phyloP scores from a whole-genome alignment of 2,113 vertebrate genomes.

The Xiphophorus maculatus region DNA sequence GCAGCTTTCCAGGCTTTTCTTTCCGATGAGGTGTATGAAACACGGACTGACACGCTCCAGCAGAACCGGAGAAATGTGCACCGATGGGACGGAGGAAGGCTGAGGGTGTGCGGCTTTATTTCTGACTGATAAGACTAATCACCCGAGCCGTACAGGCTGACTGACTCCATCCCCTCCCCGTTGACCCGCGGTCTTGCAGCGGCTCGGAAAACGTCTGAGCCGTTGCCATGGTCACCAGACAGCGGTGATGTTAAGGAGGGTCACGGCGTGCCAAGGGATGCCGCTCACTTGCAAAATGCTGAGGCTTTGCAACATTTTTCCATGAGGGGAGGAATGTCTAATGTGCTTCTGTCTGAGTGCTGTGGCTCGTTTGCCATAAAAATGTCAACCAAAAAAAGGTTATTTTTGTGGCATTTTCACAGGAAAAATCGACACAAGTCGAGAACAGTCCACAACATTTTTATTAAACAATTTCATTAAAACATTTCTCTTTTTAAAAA shows the following conservation, averaged over 20 bases:
- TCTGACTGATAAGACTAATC: conserved; percentile 50
- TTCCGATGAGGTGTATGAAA: conserved; percentile 10
- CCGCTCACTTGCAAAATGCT: not conserved
- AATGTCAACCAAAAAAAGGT: no score
- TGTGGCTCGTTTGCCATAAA: no score
- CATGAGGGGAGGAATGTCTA: no score
- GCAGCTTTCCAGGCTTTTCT: not conserved
- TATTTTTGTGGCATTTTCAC: no score
- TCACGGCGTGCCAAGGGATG: conserved; percentile 9
- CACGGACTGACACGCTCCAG: not conserved
- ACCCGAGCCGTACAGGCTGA: conserved; percentile 33
- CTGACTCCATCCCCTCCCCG: conserved; percentile 16
- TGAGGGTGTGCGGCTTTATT: conserved; percentile 25
- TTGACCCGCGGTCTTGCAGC: not conserved
- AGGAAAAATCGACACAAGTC: no score
- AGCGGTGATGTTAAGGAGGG: not conserved
- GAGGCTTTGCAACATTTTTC: no score
- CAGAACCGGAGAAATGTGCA: conserved; percentile 1
- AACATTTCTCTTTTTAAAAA: no score
- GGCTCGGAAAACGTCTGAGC: conserved; percentile 34
- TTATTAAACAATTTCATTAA: no score
- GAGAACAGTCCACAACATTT: no score
- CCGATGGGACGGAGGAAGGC: not conserved
- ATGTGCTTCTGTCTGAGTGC: no score
- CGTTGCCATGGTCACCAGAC: conserved; percentile 61